Conservation (phyloP, 2,113 vertebrate species). For the Telmatochromis bifrenatus region DNA sequence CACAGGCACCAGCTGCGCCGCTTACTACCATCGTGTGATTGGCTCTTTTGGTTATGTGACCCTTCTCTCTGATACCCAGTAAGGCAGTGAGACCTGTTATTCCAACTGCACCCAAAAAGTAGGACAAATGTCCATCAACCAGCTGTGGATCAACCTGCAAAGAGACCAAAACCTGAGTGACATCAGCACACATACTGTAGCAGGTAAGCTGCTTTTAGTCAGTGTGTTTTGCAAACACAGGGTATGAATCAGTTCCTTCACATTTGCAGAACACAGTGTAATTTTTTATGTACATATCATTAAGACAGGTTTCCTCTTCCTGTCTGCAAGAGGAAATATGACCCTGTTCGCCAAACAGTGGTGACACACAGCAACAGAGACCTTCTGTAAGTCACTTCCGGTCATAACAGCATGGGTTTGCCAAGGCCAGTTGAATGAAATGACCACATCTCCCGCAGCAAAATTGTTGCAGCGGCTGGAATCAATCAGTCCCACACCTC, state of each 20-base stretch:
- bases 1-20: conserved; percentile 91
- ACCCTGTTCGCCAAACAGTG: neutral
- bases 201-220: neutral
- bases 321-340: neutral
- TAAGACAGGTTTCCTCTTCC: neutral
- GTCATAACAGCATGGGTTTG: conserved; percentile 79
- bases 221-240: neutral
- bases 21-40: conserved; percentile 94
- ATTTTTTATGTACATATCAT: neutral
- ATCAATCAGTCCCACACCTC: conserved; percentile 84
- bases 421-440: conserved; percentile 89
- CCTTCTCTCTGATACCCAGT: conserved; percentile 85
- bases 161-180: neutral
- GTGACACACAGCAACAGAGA: conserved; percentile 22
- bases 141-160: conserved; percentile 78
- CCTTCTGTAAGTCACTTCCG: conserved; percentile 81
- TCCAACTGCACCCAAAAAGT: conserved; percentile 85
- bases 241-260: neutral
- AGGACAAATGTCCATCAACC: conserved; percentile 82
- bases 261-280: neutral
- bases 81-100: conserved; percentile 86
- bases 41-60: conserved; percentile 76
- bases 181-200: neutral
- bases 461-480: conserved; percentile 70
- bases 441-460: conserved; percentile 77